Percentiles rank a stretch among this genome's conserved stretches.
These are phyloP conservation scores for Centruroides sculpturatus DNA, from an alignment of 1,140 invertebrate species.

Conservation along the genomic window DNA sequence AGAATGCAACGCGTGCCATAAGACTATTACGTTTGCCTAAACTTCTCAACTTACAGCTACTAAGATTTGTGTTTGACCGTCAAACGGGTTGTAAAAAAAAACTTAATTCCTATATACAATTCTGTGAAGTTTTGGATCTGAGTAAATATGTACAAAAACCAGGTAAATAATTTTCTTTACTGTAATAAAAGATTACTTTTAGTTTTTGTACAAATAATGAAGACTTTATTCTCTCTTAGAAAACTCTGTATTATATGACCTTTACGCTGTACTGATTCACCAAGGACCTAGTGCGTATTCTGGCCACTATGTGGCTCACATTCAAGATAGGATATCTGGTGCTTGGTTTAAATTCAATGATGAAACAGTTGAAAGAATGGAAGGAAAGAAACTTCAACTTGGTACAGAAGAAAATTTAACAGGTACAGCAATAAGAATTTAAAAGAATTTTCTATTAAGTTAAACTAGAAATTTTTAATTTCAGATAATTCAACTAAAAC, in stretches of 20 bases:
- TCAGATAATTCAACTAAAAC: background rate
- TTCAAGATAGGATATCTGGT: slow-evolving; percentile 37
- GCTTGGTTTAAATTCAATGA: slow-evolving; percentile 43
- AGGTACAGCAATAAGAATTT: background rate
- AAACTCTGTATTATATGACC: slow-evolving; percentile 35
- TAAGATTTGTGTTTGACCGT: slow-evolving; percentile 52
- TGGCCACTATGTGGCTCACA: slow-evolving; percentile 54
- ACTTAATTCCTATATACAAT: slow-evolving; percentile 46
- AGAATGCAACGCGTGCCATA: slow-evolving; percentile 46
- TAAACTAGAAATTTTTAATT: background rate
- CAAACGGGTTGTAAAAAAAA: slow-evolving; percentile 50
- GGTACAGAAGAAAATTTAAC: slow-evolving; percentile 30
- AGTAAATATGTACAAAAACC: slow-evolving; percentile 21
- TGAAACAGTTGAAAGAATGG: slow-evolving; percentile 46
- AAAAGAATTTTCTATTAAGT: too few relatives aligned
- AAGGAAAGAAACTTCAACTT: slow-evolving; percentile 37
- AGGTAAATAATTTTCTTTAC: background rate
- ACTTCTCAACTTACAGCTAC: slow-evolving; percentile 49
- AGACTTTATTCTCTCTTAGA: background rate
- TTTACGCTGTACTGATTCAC: slow-evolving; percentile 51
- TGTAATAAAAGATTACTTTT: background rate
- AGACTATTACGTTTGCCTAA: slow-evolving; percentile 44
- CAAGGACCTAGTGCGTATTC: slow-evolving; percentile 48
- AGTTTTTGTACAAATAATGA: background rate
- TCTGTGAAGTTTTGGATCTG: slow-evolving; percentile 53